Conservation (phyloP, 2,113 vertebrate genomes). For the Nasalis larvatus region DNA sequence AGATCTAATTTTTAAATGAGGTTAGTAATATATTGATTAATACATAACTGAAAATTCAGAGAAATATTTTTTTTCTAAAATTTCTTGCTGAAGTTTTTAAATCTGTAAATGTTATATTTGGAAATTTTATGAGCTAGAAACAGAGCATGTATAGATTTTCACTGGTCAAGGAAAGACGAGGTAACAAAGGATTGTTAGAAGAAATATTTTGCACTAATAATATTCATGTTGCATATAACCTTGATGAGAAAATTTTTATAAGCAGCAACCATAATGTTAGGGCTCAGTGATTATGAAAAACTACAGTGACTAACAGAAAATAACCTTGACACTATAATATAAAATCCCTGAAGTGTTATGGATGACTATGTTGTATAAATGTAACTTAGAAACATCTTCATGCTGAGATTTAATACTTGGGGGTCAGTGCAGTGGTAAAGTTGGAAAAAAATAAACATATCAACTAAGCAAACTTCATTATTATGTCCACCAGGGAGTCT, state of each 20-base stretch:
- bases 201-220: constrained; percentile 33
- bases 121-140: not conserved
- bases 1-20: not conserved
- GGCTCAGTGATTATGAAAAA: constrained; percentile 31
- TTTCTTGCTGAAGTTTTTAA: not conserved
- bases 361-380: not conserved
- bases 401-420: constrained; percentile 62
- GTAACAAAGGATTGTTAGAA: not conserved
- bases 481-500: constrained; percentile 50
- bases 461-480: constrained; percentile 48
- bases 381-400: constrained; percentile 13
- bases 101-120: constrained; percentile 5
- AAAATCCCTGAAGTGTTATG: constrained; percentile 46
- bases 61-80: not conserved
- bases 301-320: not conserved
- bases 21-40: constrained; percentile 11
- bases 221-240: not conserved
- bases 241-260: constrained; percentile 46
- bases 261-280: not conserved
- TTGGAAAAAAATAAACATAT: constrained; percentile 46
- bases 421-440: constrained; percentile 18
- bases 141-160: not conserved
- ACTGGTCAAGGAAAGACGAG: not conserved
- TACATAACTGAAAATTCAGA: not conserved
- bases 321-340: constrained; percentile 39